Evolutionary conservation across 2,888 invertebrate genomes (phyloP).

Genomic region (Eupithecia tripunctaria): DNA sequence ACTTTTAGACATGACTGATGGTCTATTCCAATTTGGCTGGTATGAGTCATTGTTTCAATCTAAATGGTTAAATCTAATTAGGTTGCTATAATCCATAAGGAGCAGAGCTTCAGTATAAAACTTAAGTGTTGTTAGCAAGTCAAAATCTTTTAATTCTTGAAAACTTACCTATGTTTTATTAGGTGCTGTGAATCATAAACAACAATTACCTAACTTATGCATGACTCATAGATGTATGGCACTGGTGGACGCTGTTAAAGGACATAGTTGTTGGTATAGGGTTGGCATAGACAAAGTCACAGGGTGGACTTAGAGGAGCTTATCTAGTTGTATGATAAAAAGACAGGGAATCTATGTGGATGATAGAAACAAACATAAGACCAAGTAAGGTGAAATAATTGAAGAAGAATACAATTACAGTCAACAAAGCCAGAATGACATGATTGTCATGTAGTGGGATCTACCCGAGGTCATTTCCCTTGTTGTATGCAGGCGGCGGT

Average conservation of each 20-base stretch:
- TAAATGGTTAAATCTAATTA: background rate
- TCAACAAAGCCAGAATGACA: background rate
- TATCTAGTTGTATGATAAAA: background rate
- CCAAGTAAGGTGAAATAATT: background rate
- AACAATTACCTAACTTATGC: background rate
- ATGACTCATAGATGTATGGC: background rate
- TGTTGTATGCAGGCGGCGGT: constrained; percentile 34
- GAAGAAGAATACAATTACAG: background rate
- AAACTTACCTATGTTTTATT: background rate
- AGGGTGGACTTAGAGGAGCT: background rate
- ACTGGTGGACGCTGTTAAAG: too few species aligned
- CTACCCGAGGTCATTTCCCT: background rate
- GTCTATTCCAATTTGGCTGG: background rate
- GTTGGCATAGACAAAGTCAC: background rate
- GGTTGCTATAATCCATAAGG: background rate
- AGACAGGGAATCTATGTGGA: background rate
- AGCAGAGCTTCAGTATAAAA: background rate
- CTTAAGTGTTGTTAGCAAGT: background rate
- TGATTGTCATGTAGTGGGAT: background rate
- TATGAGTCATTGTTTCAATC: background rate
- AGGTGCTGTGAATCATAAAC: background rate
- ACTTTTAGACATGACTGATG: background rate
- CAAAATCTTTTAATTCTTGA: background rate
- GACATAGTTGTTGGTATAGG: background rate
- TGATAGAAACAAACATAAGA: background rate